phyloP scores from a whole-genome alignment of 1,140 invertebrate genomes.

The Spodoptera frugiperda region DNA sequence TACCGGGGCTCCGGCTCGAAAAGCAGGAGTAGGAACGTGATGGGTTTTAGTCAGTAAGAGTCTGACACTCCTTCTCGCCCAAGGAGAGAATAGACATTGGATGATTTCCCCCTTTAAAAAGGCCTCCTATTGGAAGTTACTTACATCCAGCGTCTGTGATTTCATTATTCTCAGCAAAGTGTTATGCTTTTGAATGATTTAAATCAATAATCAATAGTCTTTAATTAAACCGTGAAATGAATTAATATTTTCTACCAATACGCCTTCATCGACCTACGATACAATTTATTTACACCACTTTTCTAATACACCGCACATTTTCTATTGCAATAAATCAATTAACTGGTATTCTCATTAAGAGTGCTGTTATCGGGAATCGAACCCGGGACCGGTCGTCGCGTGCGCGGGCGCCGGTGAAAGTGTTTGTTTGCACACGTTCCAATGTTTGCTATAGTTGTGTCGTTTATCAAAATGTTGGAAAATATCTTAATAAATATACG shows the following conservation, averaged over 20 bases:
- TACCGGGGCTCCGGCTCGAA: no score
- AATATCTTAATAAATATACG: constrained; percentile 1
- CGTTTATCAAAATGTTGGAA: constrained; percentile 48
- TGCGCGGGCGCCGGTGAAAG: constrained; percentile 68
- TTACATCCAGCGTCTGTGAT: no score
- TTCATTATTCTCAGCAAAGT: no score
- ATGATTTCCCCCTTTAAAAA: no score
- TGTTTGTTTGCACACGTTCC: constrained; percentile 60
- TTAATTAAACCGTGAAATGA: not conserved
- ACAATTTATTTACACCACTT: constrained; percentile 28
- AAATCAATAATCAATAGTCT: no score
- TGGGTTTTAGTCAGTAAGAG: no score
- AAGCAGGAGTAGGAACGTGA: no score
- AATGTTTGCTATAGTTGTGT: constrained; percentile 31
- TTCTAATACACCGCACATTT: constrained; percentile 31
- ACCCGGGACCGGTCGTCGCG: constrained; percentile 72
- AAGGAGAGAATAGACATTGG: no score
- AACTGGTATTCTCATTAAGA: constrained; percentile 75
- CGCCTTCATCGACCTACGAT: not conserved
- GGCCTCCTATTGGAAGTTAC: no score
- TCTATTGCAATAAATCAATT: constrained; percentile 72
- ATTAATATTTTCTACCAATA: constrained; percentile 6
- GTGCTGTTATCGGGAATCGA: constrained; percentile 77
- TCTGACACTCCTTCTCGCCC: no score
- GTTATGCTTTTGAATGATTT: no score